Evolutionary conservation across 2,888 invertebrate genomes (phyloP).

Genomic region (Halocaridina rubra): DNA sequence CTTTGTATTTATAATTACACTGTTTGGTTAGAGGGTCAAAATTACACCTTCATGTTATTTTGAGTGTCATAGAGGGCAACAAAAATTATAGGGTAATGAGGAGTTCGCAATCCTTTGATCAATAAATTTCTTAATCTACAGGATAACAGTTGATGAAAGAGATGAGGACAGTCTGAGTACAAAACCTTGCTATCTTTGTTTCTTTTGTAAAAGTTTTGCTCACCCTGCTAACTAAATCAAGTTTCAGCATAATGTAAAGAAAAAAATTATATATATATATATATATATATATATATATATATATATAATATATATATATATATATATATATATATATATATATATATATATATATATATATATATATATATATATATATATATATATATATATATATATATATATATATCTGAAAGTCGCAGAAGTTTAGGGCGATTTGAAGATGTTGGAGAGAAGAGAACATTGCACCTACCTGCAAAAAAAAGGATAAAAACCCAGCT

Average conservation of each 20-base stretch:
- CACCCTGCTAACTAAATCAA: neutral
- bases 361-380: neutral
- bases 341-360: slow-evolving; percentile 4
- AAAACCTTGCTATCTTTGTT: no score
- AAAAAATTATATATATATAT: neutral
- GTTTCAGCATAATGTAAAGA: neutral
- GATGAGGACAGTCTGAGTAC: no score
- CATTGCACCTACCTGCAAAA: slow-evolving; percentile 63
- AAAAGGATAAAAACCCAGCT: slow-evolving; percentile 66
- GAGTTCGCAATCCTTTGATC: no score
- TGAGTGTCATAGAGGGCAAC: no score
- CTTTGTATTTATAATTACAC: no score
- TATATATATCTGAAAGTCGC: neutral
- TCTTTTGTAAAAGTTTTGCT: no score
- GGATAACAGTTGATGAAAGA: no score
- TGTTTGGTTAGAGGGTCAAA: no score
- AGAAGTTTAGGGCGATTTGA: neutral
- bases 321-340: neutral
- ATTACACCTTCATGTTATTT: no score
- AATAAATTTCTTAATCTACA: no score
- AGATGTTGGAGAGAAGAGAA: slow-evolving; percentile 65
- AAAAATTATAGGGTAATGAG: no score
- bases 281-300: neutral
- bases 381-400: slow-evolving; percentile 2
- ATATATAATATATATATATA: neutral